Evolutionary conservation across 1,140 invertebrate species (phyloP), one percentile per base, ranked within the genome.

Genomic region (Calliopsis andreniformis): DNA sequence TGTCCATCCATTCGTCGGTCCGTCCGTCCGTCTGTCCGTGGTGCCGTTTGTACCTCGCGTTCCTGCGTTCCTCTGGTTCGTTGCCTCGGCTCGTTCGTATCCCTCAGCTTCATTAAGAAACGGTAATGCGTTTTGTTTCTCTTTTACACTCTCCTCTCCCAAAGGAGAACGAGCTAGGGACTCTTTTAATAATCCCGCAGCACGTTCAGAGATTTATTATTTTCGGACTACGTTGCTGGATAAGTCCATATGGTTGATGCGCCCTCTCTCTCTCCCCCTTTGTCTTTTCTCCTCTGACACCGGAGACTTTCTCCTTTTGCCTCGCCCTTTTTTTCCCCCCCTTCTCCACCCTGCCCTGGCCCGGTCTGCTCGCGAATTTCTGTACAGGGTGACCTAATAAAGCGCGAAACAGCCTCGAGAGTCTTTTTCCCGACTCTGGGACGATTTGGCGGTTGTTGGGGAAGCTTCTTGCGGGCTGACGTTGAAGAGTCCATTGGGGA

Each of bases 81-180:
- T 80, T 84, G 83, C 78, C 82, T 83, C 81, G 67, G 67, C 82
- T 79, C 84, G 84, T 86, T 83, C 86, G 85, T 87, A 83, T 84
- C 84, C 88, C 86, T 89, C 87, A 86, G 89, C 90, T 92, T 92
- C 91, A 92, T 92, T 92, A 92, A 92, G 90, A 91, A 92, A 91
- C 89, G 87, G 87, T 90, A 90, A 89, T 90, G 88, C 87, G 88
- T 92, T 91, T 92, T 91, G 90, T 91, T 92, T 92, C 86, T 91
- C 87, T 86, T 89, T 82, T 79, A 82, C 72, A 75, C 81, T 84
- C 81, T 78, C 66, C 68, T 83, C 76, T 78, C 62, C 70, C 80
- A 79, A 82, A 79, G 68, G 78, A 76, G 85, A 88, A 83, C 79
- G 86, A 87, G 80, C 82, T 68, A 86, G 80, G 70, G 84, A 88